Base-by-base conservation (phyloP, 2,888 invertebrate genomes). In the Plusia festucae region DNA sequence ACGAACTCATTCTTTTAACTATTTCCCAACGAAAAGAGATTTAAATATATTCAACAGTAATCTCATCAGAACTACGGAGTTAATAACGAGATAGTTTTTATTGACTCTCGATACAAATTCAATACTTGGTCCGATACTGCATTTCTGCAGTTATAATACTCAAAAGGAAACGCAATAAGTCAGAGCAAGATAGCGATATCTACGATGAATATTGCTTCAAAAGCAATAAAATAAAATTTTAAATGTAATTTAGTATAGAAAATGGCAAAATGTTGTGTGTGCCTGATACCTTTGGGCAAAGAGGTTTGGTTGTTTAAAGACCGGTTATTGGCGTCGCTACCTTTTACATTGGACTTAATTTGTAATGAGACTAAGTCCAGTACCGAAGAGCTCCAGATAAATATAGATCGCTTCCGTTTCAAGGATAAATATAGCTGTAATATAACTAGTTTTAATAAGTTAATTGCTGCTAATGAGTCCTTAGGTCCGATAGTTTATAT, bases 41-140 rank as follows among this genome's bases (percentile, higher is more conserved):
- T 7, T 46, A 20, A 11, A 49, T 13, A 49, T 18, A 9, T 11
- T 11, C 18, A 20, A 18, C 2, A 49, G 27, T 53, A 56, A 52
- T 6, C 0, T 18, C 44, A 68, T 34, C 8, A 11, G 20, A 27
- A 27, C 11, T 15, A 20, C 6, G 20, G 44, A n/a, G 51, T 61
- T 61, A 30, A 49, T 53, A 56, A 53, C 13, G 9, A 8, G 20
- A 51, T 61, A 30, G 34, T 27, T 53, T 69, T 56, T 53, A 61
- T 57, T 57, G 53, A 16, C 15, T 53, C 49, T 34, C 15, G 40
- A 57, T 49, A 49, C 18, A 11, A 70, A 54, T 15, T 49, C 46
- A 46, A 46, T 46, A 16, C 16, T 44, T 7, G 11, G 11, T 40
- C 24, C 46, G 18, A 61, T 32, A 53, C 13, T 1, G 24, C 22